These are phyloP conservation scores for Sapajus apella DNA, from an alignment of 2,113 vertebrate species.

Conservation along the genomic window DNA sequence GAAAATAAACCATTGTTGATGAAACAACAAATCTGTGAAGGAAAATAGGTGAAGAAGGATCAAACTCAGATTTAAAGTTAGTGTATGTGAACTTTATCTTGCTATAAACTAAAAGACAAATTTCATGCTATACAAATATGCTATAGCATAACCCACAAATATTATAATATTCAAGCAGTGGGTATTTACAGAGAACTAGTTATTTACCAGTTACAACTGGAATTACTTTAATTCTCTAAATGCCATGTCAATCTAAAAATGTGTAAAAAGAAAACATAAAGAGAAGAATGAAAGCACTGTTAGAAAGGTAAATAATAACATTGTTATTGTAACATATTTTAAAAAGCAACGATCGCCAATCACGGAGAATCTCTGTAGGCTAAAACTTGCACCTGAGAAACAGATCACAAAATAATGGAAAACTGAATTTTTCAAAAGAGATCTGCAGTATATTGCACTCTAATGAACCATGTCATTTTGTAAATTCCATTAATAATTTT, in stretches of 20 bases:
- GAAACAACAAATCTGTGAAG: not conserved
- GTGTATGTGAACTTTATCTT: not conserved
- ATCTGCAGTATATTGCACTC: not conserved
- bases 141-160: not conserved
- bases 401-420: slow-evolving; percentile 57
- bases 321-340: not conserved
- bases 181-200: not conserved
- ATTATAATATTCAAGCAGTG: not conserved
- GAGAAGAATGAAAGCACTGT: not conserved
- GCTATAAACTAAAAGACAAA: not conserved
- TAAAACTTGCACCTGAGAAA: not conserved
- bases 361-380: not conserved
- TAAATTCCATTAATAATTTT: slow-evolving; percentile 61
- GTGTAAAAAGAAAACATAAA: not conserved
- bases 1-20: not conserved
- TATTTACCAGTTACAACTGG: not conserved
- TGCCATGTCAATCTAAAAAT: not conserved
- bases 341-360: slow-evolving; percentile 1
- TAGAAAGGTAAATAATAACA: not conserved
- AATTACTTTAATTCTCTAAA: not conserved
- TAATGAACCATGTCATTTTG: slow-evolving; percentile 55
- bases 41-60: not conserved
- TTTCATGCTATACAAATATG: not conserved
- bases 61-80: not conserved
- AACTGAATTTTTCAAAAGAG: slow-evolving; percentile 45